Evolutionary conservation across 2,113 vertebrate species (phyloP), one percentile per base, ranked within the genome.

Genomic region (Proteles cristata): DNA sequence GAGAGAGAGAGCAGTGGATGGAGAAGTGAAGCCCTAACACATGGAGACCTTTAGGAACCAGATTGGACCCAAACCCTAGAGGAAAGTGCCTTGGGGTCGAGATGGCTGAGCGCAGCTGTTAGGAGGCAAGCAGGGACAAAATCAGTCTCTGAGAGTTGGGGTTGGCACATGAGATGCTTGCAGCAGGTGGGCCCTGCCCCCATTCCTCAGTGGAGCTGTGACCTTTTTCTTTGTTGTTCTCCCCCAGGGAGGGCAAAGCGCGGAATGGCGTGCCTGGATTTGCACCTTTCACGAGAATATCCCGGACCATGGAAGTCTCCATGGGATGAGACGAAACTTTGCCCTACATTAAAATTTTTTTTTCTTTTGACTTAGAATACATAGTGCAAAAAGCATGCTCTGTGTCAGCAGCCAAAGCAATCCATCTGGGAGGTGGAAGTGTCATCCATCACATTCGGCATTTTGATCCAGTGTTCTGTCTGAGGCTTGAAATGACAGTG

Each of bases 401-500:
- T 45, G 1, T 81, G 43, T 79, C 87, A 82, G 87, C 58, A 80
- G 23, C 79, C 58, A 35, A 7, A 88, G 85, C 63, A 21, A 25
- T 26, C 77, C 83, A 65, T 48, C 53, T 33, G 88, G 90, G 71
- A 68, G 12, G 0, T 1, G 26, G 5, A 2, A 31, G 21, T 17
- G 4, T 17, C 92, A 93, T 83, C 81, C 43, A 16, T 76, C 95
- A 69, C 12, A 0, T 31, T 50, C 0, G 3, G 85, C 90, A 10
- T 93, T 96, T 93, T 84, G 84, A 90, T 88, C 92, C 93, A 45
- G 35, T 25, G 0, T 53, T 79, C 66, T 0, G 0, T 93, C 88
- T 93, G 79, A 88, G 68, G 80, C 87, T 96, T 28, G 12, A 31
- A 94, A 87, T 76, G 81, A 39, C 92, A 87, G 79, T 63, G 69